phyloP scores from a whole-genome alignment of 2,797 vertebrate species.

The Tangara arthus region DNA sequence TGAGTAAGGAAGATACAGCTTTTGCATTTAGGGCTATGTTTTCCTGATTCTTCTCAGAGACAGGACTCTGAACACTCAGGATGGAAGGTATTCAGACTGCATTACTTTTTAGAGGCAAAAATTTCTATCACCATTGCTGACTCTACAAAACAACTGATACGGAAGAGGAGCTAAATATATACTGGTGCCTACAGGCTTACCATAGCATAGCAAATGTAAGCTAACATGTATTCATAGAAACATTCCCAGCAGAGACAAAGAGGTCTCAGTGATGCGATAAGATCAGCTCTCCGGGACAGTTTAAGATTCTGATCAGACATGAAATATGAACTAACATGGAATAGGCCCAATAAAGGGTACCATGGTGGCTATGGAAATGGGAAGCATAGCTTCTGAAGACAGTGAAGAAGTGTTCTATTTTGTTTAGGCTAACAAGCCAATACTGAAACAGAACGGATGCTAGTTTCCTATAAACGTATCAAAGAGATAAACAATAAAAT shows the following conservation, averaged over 20 bases:
- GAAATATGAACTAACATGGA: neutral
- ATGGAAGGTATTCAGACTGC: neutral
- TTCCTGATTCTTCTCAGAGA: neutral
- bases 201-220: neutral
- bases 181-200: neutral
- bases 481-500: neutral
- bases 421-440: neutral
- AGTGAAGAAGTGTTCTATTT: neutral
- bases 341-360: neutral
- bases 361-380: neutral
- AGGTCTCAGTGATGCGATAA: neutral
- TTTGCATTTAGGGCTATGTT: neutral
- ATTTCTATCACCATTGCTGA: neutral
- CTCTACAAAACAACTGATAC: neutral
- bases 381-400: neutral
- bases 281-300: neutral
- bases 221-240: neutral
- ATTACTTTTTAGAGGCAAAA: neutral
- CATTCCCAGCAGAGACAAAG: neutral
- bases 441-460: neutral
- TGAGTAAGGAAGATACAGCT: neutral
- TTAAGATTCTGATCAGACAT: neutral
- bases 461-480: neutral
- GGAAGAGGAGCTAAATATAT: neutral
- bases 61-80: neutral